Percentiles rank a stretch among this genome's conserved stretches.
phyloP scores from a whole-genome alignment of 2,797 vertebrate species.

The Cynopterus sphinx region DNA sequence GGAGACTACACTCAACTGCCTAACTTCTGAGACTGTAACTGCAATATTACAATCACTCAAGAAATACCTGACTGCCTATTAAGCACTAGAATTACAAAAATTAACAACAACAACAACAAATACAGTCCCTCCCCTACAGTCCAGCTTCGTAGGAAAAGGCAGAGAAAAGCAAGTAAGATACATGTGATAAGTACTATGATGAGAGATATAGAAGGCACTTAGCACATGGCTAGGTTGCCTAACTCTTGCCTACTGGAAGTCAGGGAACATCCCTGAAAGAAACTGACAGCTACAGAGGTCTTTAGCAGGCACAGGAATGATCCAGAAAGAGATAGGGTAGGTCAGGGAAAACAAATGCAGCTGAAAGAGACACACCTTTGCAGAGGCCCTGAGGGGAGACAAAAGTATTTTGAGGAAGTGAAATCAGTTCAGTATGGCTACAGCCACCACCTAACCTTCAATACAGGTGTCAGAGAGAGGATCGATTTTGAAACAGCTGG shows the following conservation, averaged over 20 bases:
- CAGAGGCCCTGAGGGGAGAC: background rate
- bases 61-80: background rate
- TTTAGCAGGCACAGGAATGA: background rate
- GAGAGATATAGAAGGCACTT: background rate
- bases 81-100: background rate
- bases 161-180: background rate
- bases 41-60: background rate
- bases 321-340: background rate
- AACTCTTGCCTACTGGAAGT: background rate
- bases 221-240: background rate
- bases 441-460: background rate
- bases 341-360: background rate
- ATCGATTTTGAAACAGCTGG: background rate
- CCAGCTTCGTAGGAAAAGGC: background rate
- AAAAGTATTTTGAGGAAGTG: background rate
- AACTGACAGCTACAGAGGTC: background rate
- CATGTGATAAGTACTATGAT: background rate
- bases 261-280: background rate
- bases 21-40: background rate
- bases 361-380: background rate
- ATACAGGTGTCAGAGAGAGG: background rate
- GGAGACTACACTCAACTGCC: background rate
- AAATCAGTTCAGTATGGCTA: background rate
- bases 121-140: background rate
- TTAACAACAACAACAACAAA: constrained; percentile 20